Conservation (phyloP, 2,888 invertebrate species). For the Clostera curtula region DNA sequence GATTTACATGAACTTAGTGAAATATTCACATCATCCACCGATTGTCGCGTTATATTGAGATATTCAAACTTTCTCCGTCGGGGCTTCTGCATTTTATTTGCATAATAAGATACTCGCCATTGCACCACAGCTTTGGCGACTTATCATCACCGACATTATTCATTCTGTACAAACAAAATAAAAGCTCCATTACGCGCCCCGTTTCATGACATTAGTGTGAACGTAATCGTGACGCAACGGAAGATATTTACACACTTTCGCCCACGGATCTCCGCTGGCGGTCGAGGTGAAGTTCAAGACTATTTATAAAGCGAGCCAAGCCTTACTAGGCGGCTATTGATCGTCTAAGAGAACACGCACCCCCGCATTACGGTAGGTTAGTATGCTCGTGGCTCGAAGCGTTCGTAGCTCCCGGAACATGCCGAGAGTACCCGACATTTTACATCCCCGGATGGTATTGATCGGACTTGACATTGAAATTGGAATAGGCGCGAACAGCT, state of each 20-base stretch:
- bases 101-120: constrained; percentile 55
- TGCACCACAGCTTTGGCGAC: constrained; percentile 42
- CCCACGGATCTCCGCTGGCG: constrained; percentile 44
- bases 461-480: constrained; percentile 75
- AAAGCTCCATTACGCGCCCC: constrained; percentile 18
- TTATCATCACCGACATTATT: constrained; percentile 42
- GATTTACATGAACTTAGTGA: constrained; percentile 66
- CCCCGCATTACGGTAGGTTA: constrained; percentile 71
- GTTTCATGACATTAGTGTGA: constrained; percentile 15
- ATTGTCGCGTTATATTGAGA: constrained; percentile 68
- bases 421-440: constrained; percentile 67
- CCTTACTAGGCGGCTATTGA: constrained; percentile 65
- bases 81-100: constrained; percentile 58
- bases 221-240: constrained; percentile 35
- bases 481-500: constrained; percentile 70
- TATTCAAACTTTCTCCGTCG: constrained; percentile 58
- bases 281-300: constrained; percentile 71
- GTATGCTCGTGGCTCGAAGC: constrained; percentile 50
- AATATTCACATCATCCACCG: constrained; percentile 64
- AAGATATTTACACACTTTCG: constrained; percentile 53
- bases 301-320: constrained; percentile 66
- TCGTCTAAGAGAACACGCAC: constrained; percentile 64
- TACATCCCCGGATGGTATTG: constrained; percentile 69
- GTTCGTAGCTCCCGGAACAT: constrained; percentile 63
- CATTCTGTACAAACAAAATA: constrained; percentile 30